Evolutionary conservation across 2,888 invertebrate species (phyloP).

Genomic region (Carpatolechia fugitivella): DNA sequence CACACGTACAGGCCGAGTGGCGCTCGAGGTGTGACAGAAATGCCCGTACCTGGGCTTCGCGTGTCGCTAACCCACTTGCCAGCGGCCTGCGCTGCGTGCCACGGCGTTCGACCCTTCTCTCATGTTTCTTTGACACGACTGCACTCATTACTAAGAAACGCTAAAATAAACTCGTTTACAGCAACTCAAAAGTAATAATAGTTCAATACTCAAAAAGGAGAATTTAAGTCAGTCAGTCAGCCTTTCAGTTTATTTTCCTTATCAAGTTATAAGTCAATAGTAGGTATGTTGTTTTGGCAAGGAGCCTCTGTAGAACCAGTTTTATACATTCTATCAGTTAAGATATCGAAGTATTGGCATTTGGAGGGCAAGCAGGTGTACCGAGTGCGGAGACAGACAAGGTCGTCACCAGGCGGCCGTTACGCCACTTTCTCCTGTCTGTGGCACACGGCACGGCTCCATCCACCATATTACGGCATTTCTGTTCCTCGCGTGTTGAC

Average conservation of each 20-base stretch:
- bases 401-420: conserved; percentile 52
- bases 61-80: conserved; percentile 54
- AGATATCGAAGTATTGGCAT: conserved; percentile 6
- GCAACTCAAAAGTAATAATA: not conserved
- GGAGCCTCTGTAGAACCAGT: not conserved
- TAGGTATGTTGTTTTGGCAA: not conserved
- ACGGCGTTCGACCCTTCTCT: conserved; percentile 57
- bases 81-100: conserved; percentile 44
- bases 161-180: not conserved
- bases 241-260: not conserved
- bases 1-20: conserved; percentile 32
- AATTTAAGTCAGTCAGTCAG: not conserved
- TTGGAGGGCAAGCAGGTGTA: conserved; percentile 27
- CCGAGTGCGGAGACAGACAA: conserved; percentile 41
- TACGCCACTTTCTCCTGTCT: conserved; percentile 63
- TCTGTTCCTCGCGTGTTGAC: conserved; percentile 15
- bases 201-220: too few species aligned
- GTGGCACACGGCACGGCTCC: conserved; percentile 27
- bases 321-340: not conserved
- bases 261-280: not conserved
- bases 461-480: conserved; percentile 22
- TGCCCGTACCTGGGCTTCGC: conserved; percentile 36
- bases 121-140: conserved; percentile 42
- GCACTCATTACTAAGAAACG: conserved; percentile 33
- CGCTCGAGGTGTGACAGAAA: conserved; percentile 37